phyloP scores from a whole-genome alignment of 2,888 invertebrate genomes.

The Hedychridium roseum region DNA sequence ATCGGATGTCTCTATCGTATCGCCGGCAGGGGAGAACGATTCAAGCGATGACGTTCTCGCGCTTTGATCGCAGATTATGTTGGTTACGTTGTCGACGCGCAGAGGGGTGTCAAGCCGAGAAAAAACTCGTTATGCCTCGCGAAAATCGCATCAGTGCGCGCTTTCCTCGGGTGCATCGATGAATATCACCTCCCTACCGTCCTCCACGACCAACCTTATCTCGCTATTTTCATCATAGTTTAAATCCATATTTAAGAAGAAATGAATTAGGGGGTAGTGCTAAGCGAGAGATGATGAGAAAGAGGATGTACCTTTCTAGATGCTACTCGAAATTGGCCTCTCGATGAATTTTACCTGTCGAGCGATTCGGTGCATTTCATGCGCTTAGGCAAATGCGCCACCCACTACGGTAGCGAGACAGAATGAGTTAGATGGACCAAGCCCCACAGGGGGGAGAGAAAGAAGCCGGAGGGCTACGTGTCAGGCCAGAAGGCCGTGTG shows the following conservation, averaged over 20 bases:
- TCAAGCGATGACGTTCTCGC: constrained; percentile 39
- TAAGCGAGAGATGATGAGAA: too few species aligned
- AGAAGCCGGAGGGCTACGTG: constrained; percentile 13
- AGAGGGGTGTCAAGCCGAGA: constrained; percentile 21
- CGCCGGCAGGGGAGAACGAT: constrained; percentile 9
- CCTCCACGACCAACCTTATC: too few species aligned
- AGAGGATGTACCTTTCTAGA: too few species aligned
- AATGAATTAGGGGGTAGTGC: too few species aligned
- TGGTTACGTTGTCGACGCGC: constrained; percentile 26
- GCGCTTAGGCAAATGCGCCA: constrained; percentile 60
- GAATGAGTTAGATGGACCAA: constrained; percentile 14
- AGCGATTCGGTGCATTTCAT: constrained; percentile 51
- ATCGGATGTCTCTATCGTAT: constrained; percentile 30
- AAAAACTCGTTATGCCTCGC: constrained; percentile 36
- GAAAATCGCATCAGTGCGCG: constrained; percentile 31
- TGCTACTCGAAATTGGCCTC: too few species aligned
- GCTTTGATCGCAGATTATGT: constrained; percentile 57
- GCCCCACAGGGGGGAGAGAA: constrained; percentile 11
- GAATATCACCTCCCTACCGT: too few species aligned
- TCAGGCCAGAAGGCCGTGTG: constrained; percentile 56
- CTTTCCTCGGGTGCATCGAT: too few species aligned
- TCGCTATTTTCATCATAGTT: too few species aligned
- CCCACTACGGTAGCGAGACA: constrained; percentile 39
- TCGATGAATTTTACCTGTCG: too few species aligned
- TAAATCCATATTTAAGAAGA: too few species aligned